Evolutionary conservation across 2,888 invertebrate species (phyloP), one percentile per base, ranked within the genome.

Genomic region (Phorcus lineatus): DNA sequence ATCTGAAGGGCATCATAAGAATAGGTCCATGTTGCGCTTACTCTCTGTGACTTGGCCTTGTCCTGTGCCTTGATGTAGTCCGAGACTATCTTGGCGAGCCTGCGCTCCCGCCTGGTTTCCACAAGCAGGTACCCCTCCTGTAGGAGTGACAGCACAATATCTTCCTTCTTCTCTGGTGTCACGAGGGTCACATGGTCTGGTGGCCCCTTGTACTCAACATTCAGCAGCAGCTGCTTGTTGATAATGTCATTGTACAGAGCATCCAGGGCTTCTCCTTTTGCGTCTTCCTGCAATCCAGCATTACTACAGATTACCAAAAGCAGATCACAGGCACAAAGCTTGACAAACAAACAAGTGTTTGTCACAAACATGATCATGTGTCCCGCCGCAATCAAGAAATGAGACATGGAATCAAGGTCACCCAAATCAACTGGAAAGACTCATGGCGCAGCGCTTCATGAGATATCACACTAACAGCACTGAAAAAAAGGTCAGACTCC

Each of bases 11-110:
- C 31, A 47, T 11, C 13, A 13, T 11, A 47, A 9, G 47, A 4
- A 55, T 17, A 62, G 7, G 2, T 47, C 2, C 36, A 36, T 4
- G 7, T 4, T 36, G 2, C 7, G 86, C 93, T 85, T 87, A 94
- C 93, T 89, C 94, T 91, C 88, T 96, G 95, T 90, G 95, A 95
- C 94, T 97, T 96, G 28, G 99, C 99, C 86, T 95, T 95, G 85
- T 97, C 96, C 93, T 98, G 97, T 67, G 98, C 97, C 80, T 95
- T 95, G 91, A 95, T 95, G 94, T 98, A 99, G 90, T 97, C 97
- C 62, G 95, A 94, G 82, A 96, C 92, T 95, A 96, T 90, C 75
- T 94, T 95, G 83, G 95, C 95, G 85, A 98, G 95, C 88, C 97
- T 95, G 85, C 95, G 95, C 91, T 98, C 98, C 87, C 96, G 96